These are phyloP conservation scores for Erannis defoliaria DNA, from an alignment of 2,888 invertebrate species.

Conservation along the genomic window DNA sequence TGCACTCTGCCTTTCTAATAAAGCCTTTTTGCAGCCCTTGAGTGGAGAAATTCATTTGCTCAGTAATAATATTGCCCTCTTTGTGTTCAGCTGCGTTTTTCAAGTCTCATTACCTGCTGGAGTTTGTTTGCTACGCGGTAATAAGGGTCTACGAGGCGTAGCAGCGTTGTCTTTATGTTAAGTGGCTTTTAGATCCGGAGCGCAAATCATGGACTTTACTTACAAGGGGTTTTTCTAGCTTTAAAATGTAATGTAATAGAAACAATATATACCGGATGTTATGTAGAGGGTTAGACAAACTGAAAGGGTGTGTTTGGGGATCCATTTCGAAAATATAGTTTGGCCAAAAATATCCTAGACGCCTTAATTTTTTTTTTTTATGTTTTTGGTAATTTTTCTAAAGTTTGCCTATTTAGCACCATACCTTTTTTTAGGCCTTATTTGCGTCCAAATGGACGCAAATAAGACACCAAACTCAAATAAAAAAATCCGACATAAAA, in stretches of 20 bases:
- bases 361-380: too few relatives aligned
- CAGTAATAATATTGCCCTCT: constrained; percentile 58
- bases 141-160: constrained; percentile 43
- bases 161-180: constrained; percentile 26
- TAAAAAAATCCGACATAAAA: too few relatives aligned
- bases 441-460: too few relatives aligned
- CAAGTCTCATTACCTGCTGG: constrained; percentile 50
- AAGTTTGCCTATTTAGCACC: too few relatives aligned
- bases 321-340: too few relatives aligned
- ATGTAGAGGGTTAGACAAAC: too few relatives aligned
- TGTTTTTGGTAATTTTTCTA: too few relatives aligned
- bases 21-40: constrained; percentile 53
- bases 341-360: too few relatives aligned
- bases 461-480: too few relatives aligned
- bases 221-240: constrained; percentile 2
- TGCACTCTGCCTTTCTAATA: constrained; percentile 50
- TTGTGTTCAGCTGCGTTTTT: constrained; percentile 55
- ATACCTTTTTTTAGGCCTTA: too few relatives aligned
- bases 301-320: too few relatives aligned
- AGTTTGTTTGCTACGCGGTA: constrained; percentile 47
- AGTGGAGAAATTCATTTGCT: constrained; percentile 59
- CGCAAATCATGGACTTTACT: constrained; percentile 15
- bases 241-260: neutral
- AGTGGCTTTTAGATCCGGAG: constrained; percentile 19
- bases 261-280: too few relatives aligned